phyloP scores from a whole-genome alignment of 2,797 vertebrate species.

The Mionectes olivaceus region DNA sequence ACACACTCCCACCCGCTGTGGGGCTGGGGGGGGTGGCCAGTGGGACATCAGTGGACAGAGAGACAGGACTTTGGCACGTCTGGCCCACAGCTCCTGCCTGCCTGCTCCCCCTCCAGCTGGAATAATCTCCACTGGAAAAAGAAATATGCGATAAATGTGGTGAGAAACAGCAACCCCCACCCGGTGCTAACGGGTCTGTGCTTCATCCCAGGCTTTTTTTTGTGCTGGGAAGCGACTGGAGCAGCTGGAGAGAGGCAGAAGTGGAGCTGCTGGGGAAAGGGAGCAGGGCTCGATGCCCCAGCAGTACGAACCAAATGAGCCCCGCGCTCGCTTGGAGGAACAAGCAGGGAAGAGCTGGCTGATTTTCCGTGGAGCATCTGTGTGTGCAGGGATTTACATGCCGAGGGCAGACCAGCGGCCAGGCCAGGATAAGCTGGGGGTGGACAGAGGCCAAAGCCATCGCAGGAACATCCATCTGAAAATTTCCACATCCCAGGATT shows the following conservation, averaged over 20 bases:
- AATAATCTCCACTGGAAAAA: not conserved
- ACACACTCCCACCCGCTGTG: accelerated
- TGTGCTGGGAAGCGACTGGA: not conserved
- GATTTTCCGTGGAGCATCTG: not conserved
- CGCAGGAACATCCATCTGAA: accelerated
- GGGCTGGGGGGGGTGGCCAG: too few species aligned
- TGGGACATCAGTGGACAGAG: not conserved
- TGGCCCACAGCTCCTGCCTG: not conserved
- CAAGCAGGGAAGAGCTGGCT: not conserved
- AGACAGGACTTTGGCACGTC: not conserved
- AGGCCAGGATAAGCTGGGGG: not conserved
- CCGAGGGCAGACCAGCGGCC: accelerated
- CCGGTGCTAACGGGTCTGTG: accelerated
- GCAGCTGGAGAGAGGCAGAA: not conserved
- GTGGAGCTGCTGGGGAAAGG: not conserved
- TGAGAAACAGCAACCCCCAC: not conserved
- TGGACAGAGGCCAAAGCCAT: not conserved
- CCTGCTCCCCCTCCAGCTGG: not conserved
- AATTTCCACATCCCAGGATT: not conserved
- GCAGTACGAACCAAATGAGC: accelerated
- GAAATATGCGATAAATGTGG: accelerated
- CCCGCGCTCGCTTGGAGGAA: accelerated
- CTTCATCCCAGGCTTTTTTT: not conserved
- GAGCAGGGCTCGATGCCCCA: accelerated
- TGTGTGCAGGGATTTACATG: not conserved